Evolutionary conservation across 2,797 vertebrate species (phyloP), one percentile per base, ranked within the genome.

Genomic region (Rhinella marina): DNA sequence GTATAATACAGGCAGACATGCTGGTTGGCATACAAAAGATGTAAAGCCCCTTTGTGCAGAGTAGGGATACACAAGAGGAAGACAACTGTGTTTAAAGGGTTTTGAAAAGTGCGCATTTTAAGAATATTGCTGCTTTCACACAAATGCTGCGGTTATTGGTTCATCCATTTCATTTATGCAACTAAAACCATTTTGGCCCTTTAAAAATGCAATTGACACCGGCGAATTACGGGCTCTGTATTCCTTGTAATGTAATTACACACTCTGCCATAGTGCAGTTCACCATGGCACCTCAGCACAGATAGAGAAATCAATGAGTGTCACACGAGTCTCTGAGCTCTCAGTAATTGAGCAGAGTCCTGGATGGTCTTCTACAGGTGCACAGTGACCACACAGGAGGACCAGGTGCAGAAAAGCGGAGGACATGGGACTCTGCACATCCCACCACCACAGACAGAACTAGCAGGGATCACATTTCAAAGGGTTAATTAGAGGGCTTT

Each of bases 391-490:
- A 89, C 80, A 86, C 81, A 82, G 25, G 64, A 75, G 59, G 73
- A 50, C 85, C 88, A 89, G 88, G 88, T 86, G 88, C 85, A 54
- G 61, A 50, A 19, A 54, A 16, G 21, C 48, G 1, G 7, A n/a
- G 52, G 79, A 78, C 85, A 86, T 48, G 57, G 66, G 68, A 82
- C 81, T n/a, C 83, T 64, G 59, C 57, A 83, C 84, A 77, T 56
- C 73, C 64, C 78, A 62, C 27, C 25, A 27, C 64, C 56, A 50
- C 23, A 48, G 70, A 72, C 14, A 66, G 25, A 13, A 72, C 48
- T 48, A 66, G 29, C 29, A 57, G 32, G 29, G 87, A 86, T 89
- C 88, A 78, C 41, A 83, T 89, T 89, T 89, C 88, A 89, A 89
- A 87, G 81, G 85, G 81, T 89, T 89, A 86, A 89, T 89, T 89